Conservation (phyloP, 1,140 invertebrate genomes). For the Acromyrmex heyeri region DNA sequence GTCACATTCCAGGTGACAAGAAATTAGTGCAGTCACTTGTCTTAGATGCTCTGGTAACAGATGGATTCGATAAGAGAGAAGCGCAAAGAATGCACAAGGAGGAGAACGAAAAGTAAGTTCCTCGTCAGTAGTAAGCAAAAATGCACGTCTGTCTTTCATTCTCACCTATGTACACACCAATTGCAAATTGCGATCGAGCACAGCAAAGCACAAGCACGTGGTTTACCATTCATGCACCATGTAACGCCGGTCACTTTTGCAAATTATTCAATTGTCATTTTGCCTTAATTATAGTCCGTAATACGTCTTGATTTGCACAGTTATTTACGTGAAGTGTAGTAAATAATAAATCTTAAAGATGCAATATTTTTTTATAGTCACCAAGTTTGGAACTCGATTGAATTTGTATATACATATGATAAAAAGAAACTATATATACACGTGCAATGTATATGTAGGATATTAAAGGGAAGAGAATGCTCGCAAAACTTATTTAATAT, state of each 20-base stretch:
- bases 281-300: slow-evolving; percentile 57
- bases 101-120: slow-evolving; percentile 83
- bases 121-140: slow-evolving; percentile 64
- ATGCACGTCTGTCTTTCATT: slow-evolving; percentile 66
- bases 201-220: slow-evolving; percentile 76
- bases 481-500: slow-evolving; percentile 10
- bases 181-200: slow-evolving; percentile 66
- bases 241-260: slow-evolving; percentile 54
- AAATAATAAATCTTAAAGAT: slow-evolving; percentile 4
- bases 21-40: slow-evolving; percentile 93
- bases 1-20: slow-evolving; percentile 90
- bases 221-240: slow-evolving; percentile 62
- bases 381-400: slow-evolving; percentile 7
- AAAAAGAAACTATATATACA: background rate
- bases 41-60: slow-evolving; percentile 93
- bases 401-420: slow-evolving; percentile 5
- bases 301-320: slow-evolving; percentile 66
- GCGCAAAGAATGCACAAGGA: slow-evolving; percentile 84
- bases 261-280: slow-evolving; percentile 55
- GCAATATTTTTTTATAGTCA: slow-evolving; percentile 8
- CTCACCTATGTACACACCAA: slow-evolving; percentile 55
- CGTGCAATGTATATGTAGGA: background rate
- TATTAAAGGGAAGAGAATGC: slow-evolving; percentile 14
- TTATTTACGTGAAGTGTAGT: slow-evolving; percentile 50
- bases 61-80: slow-evolving; percentile 90